Evolutionary conservation across 2,797 vertebrate genomes (phyloP).

Genomic region (Pipistrellus nathusii): DNA sequence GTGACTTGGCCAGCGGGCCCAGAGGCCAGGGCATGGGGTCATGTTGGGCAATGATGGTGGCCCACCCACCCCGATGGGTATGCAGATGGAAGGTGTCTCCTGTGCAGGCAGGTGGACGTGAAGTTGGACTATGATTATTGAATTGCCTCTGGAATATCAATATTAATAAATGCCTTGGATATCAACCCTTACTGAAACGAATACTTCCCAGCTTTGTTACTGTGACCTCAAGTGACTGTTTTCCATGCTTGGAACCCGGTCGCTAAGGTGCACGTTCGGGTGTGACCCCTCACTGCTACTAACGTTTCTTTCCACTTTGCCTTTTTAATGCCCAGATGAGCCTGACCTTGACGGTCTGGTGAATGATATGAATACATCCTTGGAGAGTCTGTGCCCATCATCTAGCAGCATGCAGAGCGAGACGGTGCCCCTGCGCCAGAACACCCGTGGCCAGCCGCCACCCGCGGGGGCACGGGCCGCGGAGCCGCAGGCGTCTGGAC

Average conservation of each 20-base stretch:
- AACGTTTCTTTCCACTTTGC: background rate
- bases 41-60: accelerated
- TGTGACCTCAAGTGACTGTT: accelerated
- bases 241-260: accelerated
- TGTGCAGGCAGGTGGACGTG: background rate
- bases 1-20: too few species aligned
- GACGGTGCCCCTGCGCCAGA: conserved; percentile 92
- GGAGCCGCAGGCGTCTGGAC: conserved; percentile 84
- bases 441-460: conserved; percentile 83
- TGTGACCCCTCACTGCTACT: background rate
- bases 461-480: conserved; percentile 69
- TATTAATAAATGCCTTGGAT: accelerated
- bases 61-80: accelerated
- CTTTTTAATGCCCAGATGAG: conserved; percentile 89
- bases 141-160: background rate
- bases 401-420: conserved; percentile 91
- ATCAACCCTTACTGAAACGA: accelerated
- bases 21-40: background rate
- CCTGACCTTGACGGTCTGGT: conserved; percentile 95
- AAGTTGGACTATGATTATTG: accelerated
- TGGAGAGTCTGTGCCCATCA: conserved; percentile 93
- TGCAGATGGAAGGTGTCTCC: accelerated
- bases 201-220: accelerated
- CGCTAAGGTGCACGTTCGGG: accelerated
- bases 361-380: conserved; percentile 95